Evolutionary conservation across 2,797 vertebrate species (phyloP).

Genomic region (Typhlichthys subterraneus): DNA sequence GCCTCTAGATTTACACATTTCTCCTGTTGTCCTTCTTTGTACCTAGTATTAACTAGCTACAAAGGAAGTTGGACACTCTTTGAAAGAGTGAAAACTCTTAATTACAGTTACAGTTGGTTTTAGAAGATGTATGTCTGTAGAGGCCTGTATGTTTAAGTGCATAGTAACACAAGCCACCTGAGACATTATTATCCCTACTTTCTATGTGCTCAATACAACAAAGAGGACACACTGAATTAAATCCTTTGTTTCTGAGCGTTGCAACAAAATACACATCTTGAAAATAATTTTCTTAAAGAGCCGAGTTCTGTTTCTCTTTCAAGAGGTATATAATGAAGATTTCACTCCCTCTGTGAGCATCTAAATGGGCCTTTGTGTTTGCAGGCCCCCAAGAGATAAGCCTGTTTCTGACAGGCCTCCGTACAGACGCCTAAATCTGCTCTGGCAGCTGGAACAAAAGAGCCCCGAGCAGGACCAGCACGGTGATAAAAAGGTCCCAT

Average conservation of each 20-base stretch:
- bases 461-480: slow-evolving; percentile 54
- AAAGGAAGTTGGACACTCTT: background rate
- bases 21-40: slow-evolving; percentile 2
- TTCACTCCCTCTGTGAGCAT: slow-evolving; percentile 64
- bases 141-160: background rate
- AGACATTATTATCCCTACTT: background rate
- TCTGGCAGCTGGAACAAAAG: slow-evolving; percentile 78
- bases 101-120: background rate
- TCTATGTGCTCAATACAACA: background rate
- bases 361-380: slow-evolving; percentile 75
- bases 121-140: background rate
- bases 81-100: background rate
- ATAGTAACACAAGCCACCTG: background rate
- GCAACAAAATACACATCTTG: slow-evolving; percentile 44
- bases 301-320: slow-evolving; percentile 56
- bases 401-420: slow-evolving; percentile 77
- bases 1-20: background rate
- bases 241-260: slow-evolving; percentile 32
- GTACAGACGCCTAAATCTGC: slow-evolving; percentile 73
- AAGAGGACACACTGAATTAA: slow-evolving; percentile 26
- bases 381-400: slow-evolving; percentile 75
- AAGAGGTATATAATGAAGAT: slow-evolving; percentile 75
- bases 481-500: slow-evolving; percentile 54
- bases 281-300: slow-evolving; percentile 58
- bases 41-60: slow-evolving; percentile 2